These are phyloP conservation scores for Nibea albiflora DNA, from an alignment of 2,113 vertebrate genomes.

Conservation along the genomic window DNA sequence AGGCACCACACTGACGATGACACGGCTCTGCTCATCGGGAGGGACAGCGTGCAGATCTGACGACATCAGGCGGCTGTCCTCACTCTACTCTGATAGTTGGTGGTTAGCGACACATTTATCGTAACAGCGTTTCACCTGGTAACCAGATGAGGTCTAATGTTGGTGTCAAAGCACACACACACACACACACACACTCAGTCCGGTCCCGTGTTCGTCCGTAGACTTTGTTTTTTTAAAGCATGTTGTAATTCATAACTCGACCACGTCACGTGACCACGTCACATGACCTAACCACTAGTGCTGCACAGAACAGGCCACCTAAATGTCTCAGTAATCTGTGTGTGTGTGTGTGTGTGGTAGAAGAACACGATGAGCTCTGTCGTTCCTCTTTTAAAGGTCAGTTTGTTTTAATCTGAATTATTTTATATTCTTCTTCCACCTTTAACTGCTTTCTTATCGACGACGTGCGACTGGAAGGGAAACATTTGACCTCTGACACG, in stretches of 20 bases:
- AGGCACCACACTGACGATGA: conserved; percentile 72
- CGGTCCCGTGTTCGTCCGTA: not conserved
- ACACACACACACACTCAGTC: conserved; percentile 5
- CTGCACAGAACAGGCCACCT: conserved; percentile 59
- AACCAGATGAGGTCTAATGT: conserved; percentile 29
- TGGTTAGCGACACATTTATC: conserved; percentile 39
- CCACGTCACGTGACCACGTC: not conserved
- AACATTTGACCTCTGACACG: conserved; percentile 2
- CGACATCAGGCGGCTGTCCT: conserved; percentile 20
- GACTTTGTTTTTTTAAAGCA: conserved; percentile 24
- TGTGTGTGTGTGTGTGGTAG: not conserved
- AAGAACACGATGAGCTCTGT: conserved; percentile 3
- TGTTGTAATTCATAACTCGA: conserved; percentile 29
- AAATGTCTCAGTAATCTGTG: conserved; percentile 9
- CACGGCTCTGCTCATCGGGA: conserved; percentile 80
- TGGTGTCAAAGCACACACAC: conserved; percentile 38
- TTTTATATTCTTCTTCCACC: conserved; percentile 1
- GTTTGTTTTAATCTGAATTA: conserved; percentile 27
- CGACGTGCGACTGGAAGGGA: conserved; percentile 2
- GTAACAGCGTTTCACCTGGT: conserved; percentile 27
- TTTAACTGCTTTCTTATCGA: conserved; percentile 12
- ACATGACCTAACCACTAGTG: conserved; percentile 45
- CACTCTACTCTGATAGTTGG: conserved; percentile 14
- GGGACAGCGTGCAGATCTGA: conserved; percentile 74
- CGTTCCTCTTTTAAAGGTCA: conserved; percentile 20